Percentiles rank a stretch among this genome's conserved stretches.
phyloP scores from a whole-genome alignment of 2,797 vertebrate genomes.

The Macrochelys suwanniensis region DNA sequence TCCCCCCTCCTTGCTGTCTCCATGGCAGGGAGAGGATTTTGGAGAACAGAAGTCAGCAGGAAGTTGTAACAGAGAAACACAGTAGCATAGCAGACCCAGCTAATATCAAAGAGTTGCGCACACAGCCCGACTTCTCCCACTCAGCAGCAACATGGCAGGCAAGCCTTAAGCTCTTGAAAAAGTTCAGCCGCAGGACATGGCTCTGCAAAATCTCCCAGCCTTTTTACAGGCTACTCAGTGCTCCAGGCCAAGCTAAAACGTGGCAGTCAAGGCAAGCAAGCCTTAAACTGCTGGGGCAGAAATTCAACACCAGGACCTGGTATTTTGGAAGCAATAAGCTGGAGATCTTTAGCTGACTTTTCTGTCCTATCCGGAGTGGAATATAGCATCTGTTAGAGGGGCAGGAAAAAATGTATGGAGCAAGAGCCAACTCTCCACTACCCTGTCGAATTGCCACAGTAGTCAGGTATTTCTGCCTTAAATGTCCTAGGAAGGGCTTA shows the following conservation, averaged over 20 bases:
- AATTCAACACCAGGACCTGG: neutral
- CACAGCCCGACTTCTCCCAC: neutral
- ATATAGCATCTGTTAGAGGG: neutral
- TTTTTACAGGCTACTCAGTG: too few relatives aligned
- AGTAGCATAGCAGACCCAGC: neutral
- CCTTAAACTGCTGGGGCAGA: neutral
- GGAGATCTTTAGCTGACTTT: neutral
- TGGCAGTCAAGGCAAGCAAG: too few relatives aligned
- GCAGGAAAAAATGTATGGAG: neutral
- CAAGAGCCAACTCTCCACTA: neutral
- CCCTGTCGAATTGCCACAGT: neutral
- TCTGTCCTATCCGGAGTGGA: neutral
- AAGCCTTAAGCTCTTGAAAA: neutral
- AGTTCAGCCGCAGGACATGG: too few relatives aligned
- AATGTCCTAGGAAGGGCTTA: neutral
- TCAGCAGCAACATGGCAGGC: neutral
- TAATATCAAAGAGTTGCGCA: neutral
- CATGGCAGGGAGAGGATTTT: neutral
- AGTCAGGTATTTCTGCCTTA: neutral
- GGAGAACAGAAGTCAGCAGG: neutral
- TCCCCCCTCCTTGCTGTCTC: neutral
- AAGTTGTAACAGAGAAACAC: neutral
- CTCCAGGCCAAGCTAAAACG: too few relatives aligned
- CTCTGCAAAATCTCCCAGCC: too few relatives aligned
- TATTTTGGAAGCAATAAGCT: neutral